phyloP scores from a whole-genome alignment of 2,797 vertebrate genomes.

The Kryptopterus vitreolus region DNA sequence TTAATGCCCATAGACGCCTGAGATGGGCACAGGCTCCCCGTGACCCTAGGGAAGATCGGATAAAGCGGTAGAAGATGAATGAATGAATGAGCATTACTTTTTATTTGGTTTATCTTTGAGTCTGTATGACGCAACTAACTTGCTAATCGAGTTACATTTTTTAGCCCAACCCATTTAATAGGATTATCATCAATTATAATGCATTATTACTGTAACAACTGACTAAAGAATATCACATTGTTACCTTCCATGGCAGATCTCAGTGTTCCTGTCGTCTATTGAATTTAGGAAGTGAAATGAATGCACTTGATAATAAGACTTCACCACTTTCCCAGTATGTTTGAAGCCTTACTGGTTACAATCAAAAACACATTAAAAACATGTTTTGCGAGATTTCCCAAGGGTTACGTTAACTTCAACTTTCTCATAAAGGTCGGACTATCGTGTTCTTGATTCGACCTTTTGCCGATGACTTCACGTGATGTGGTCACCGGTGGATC shows the following conservation, averaged over 20 bases:
- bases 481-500: neutral
- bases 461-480: neutral
- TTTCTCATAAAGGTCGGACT: neutral
- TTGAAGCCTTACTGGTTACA: neutral
- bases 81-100: no score
- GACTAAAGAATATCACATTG: neutral
- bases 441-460: neutral
- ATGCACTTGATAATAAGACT: neutral
- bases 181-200: no score
- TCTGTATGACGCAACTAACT: no score
- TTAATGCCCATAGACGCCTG: no score
- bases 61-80: no score
- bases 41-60: no score
- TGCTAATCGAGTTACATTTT: no score
- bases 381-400: neutral
- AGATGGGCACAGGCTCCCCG: no score
- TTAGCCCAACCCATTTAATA: no score
- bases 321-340: neutral
- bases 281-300: neutral
- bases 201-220: no score
- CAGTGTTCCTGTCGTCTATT: neutral
- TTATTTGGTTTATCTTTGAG: no score
- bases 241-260: neutral
- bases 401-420: neutral
- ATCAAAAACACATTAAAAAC: neutral